Evolutionary conservation across 2,797 vertebrate species (phyloP).

Genomic region (Macropodus opercularis): DNA sequence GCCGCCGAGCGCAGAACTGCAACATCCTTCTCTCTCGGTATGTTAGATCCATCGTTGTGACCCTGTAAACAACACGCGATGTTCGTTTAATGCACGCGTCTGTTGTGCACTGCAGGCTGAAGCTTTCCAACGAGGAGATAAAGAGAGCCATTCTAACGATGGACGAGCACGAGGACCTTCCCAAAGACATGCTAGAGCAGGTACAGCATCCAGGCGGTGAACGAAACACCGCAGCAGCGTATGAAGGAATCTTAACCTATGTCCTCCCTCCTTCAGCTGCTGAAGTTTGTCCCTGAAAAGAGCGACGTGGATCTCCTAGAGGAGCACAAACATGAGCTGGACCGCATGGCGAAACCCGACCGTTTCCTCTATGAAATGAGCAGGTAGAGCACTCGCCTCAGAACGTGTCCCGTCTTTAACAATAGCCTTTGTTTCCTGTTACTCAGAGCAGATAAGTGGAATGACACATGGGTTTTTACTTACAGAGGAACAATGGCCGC

Average conservation of each 20-base stretch:
- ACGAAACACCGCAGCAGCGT: not conserved
- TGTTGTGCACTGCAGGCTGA: slow-evolving; percentile 84
- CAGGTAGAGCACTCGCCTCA: slow-evolving; percentile 89
- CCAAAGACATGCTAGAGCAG: slow-evolving; percentile 99
- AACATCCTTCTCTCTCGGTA: slow-evolving; percentile 98
- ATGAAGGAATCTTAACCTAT: too few species aligned
- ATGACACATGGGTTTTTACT: slow-evolving; percentile 45
- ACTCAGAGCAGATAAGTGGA: slow-evolving; percentile 39
- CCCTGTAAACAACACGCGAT: not conserved
- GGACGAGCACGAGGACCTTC: slow-evolving; percentile 98
- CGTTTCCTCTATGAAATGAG: slow-evolving; percentile 99
- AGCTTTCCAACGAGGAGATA: slow-evolving; percentile 97
- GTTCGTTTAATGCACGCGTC: not conserved
- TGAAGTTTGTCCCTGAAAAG: slow-evolving; percentile 98
- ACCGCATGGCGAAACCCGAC: slow-evolving; percentile 97
- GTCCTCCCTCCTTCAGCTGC: slow-evolving; percentile 80
- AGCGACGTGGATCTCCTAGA: slow-evolving; percentile 95
- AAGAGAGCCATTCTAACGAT: slow-evolving; percentile 97
- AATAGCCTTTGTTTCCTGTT: slow-evolving; percentile 52
- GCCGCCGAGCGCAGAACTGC: slow-evolving; percentile 97
- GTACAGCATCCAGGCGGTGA: slow-evolving; percentile 68
- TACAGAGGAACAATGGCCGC: slow-evolving; percentile 44
- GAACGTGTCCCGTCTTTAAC: slow-evolving; percentile 29
- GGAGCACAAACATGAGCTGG: slow-evolving; percentile 96
- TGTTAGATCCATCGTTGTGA: slow-evolving; percentile 4